These are phyloP conservation scores for Callopanchax toddi DNA, from an alignment of 2,113 vertebrate genomes.

Conservation along the genomic window DNA sequence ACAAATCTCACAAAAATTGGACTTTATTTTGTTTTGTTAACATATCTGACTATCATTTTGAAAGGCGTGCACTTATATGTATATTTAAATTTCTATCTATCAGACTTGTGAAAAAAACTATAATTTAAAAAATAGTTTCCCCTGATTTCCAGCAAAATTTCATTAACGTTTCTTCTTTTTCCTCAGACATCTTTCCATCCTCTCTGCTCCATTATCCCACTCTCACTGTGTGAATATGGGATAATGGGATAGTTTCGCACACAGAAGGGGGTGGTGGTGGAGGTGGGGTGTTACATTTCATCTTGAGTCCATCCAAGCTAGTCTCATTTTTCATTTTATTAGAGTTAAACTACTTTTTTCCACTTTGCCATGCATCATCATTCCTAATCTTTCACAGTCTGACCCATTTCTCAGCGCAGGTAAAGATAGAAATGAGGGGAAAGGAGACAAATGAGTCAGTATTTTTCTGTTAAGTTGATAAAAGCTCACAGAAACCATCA, in stretches of 20 bases:
- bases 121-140: neutral
- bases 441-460: conserved; percentile 29
- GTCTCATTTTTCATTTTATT: conserved; percentile 63
- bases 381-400: conserved; percentile 47
- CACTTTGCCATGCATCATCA: conserved; percentile 45
- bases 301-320: conserved; percentile 13
- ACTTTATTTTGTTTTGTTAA: conserved; percentile 2
- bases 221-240: conserved; percentile 9
- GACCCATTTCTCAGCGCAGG: conserved; percentile 46
- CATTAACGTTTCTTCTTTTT: conserved; percentile 9
- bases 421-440: neutral
- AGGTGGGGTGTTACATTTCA: conserved; percentile 62
- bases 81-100: too few relatives aligned
- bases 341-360: conserved; percentile 44
- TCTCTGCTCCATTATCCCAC: conserved; percentile 59
- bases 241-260: conserved; percentile 46
- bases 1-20: conserved; percentile 21
- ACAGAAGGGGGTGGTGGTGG: neutral
- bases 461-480: too few relatives aligned
- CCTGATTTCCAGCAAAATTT: conserved; percentile 22
- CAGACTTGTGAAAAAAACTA: neutral
- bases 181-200: conserved; percentile 11
- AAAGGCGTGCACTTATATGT: too few relatives aligned
- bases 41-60: too few relatives aligned
- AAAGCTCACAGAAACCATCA: conserved; percentile 19